These are phyloP conservation scores for Volucella inanis DNA, from an alignment of 2,888 invertebrate species.

Conservation along the genomic window DNA sequence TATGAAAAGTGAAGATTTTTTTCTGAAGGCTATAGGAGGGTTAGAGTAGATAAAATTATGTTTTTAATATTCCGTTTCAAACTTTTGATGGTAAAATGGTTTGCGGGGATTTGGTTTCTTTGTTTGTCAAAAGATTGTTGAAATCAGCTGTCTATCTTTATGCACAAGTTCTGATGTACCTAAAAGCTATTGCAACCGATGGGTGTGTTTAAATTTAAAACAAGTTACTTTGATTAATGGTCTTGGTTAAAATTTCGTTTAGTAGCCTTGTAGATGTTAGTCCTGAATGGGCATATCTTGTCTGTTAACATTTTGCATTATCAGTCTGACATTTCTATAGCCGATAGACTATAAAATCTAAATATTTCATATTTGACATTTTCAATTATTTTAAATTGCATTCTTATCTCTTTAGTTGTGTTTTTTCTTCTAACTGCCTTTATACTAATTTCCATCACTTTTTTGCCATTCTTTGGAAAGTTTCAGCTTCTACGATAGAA, in stretches of 20 bases:
- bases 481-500: too few relatives aligned
- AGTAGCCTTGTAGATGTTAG: too few relatives aligned
- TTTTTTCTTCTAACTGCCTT: too few relatives aligned
- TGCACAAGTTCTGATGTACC: background rate
- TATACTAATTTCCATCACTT: too few relatives aligned
- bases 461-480: too few relatives aligned
- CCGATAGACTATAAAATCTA: too few relatives aligned
- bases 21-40: conserved; percentile 22
- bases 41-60: conserved; percentile 17
- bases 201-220: background rate
- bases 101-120: background rate
- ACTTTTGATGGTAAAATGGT: conserved; percentile 1
- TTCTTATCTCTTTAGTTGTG: too few relatives aligned
- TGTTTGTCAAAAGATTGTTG: conserved; percentile 10
- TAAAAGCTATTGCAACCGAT: background rate
- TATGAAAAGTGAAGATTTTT: conserved; percentile 23
- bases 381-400: too few relatives aligned
- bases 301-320: too few relatives aligned
- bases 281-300: too few relatives aligned
- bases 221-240: background rate
- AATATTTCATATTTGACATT: too few relatives aligned
- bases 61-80: background rate
- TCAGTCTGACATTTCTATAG: too few relatives aligned
- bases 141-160: conserved; percentile 31
- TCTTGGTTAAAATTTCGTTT: background rate